phyloP scores from a whole-genome alignment of 2,888 invertebrate species.

The Omphaloscelis lunosa region DNA sequence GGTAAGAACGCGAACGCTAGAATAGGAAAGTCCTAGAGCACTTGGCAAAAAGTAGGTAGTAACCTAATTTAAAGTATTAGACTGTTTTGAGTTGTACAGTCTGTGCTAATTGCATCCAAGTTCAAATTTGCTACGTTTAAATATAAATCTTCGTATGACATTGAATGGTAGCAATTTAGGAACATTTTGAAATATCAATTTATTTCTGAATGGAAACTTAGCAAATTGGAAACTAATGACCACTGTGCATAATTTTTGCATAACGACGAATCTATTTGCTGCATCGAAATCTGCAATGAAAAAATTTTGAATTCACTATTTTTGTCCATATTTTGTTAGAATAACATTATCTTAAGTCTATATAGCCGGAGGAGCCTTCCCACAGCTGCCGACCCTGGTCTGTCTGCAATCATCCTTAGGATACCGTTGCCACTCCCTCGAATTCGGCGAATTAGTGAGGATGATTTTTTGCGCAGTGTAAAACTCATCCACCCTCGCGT shows the following conservation, averaged over 20 bases:
- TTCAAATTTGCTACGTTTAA: conserved; percentile 9
- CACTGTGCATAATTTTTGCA: conserved; percentile 24
- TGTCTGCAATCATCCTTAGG: not conserved
- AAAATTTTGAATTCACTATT: too few relatives aligned
- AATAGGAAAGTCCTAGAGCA: not conserved
- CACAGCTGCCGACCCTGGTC: not conserved
- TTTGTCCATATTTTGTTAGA: too few relatives aligned
- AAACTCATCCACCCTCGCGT: too few relatives aligned
- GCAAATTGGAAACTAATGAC: conserved; percentile 15
- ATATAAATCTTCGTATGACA: conserved; percentile 30
- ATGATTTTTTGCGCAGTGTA: not conserved
- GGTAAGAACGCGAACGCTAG: too few relatives aligned
- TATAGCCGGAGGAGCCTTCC: not conserved
- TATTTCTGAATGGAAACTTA: conserved; percentile 30
- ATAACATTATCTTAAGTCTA: too few relatives aligned
- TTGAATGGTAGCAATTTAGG: conserved; percentile 24
- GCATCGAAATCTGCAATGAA: too few relatives aligned
- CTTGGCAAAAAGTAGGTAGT: not conserved
- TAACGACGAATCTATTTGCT: not conserved
- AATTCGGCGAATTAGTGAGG: not conserved
- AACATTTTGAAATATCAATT: conserved; percentile 35
- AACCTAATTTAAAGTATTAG: not conserved
- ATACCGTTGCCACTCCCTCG: not conserved
- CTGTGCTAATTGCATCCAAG: conserved; percentile 17
- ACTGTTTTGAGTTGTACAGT: not conserved